Evolutionary conservation across 2,113 vertebrate genomes (phyloP).

Genomic region (Paramormyrops kingsleyae): DNA sequence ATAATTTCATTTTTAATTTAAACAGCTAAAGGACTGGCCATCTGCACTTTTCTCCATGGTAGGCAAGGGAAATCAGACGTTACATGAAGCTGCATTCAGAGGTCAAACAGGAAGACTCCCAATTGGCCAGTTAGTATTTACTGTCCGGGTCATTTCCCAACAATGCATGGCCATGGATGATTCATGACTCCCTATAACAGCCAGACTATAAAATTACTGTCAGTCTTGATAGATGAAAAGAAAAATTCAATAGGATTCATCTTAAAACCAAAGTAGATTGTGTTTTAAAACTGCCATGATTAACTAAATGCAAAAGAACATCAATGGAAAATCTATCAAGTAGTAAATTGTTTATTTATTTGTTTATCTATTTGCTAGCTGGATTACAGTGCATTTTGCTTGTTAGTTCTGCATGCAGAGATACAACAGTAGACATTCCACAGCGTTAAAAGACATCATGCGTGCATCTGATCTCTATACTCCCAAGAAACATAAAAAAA

Average conservation of each 20-base stretch:
- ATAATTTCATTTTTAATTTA: slow-evolving; percentile 27
- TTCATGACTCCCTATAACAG: slow-evolving; percentile 42
- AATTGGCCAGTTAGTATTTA: slow-evolving; percentile 55
- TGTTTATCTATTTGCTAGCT: neutral
- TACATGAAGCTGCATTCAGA: slow-evolving; percentile 16
- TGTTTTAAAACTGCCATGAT: neutral
- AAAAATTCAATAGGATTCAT: neutral
- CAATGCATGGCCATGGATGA: slow-evolving; percentile 56
- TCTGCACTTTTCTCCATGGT: slow-evolving; percentile 35
- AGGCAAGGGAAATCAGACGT: slow-evolving; percentile 30
- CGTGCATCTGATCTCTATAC: neutral
- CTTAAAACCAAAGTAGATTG: neutral
- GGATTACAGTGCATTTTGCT: neutral
- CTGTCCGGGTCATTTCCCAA: neutral
- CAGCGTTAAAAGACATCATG: neutral
- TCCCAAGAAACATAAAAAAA: neutral
- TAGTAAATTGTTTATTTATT: neutral
- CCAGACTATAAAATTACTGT: neutral
- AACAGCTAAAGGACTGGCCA: slow-evolving; percentile 25
- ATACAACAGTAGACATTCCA: neutral
- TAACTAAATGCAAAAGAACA: neutral
- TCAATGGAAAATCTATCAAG: neutral
- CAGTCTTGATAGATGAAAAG: neutral
- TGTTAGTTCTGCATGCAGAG: neutral
- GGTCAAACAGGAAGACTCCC: slow-evolving; percentile 52